Evolutionary conservation across 92 coral and sea anemone genomes (phyloP).

Genomic region (Isaurus tuberculatus): DNA sequence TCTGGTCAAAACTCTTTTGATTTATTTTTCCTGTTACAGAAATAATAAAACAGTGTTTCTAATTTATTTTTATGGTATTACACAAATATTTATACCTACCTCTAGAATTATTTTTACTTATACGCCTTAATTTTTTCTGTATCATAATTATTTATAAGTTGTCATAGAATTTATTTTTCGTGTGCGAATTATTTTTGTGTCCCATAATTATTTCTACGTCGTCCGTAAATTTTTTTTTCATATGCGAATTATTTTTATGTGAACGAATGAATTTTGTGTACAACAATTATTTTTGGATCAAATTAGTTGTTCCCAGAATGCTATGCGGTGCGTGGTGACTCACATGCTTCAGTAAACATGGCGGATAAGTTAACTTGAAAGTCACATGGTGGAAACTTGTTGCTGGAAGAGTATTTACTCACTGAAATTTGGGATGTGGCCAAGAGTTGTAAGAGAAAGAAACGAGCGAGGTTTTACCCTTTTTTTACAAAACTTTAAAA

Average conservation of each 20-base stretch:
- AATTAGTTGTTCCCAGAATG: slow-evolving; percentile 17
- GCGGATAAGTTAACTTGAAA: neutral
- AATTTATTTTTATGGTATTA: neutral
- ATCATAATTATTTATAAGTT: slow-evolving; percentile 32
- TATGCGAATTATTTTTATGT: slow-evolving; percentile 27
- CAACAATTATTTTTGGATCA: slow-evolving; percentile 31
- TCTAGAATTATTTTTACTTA: slow-evolving; percentile 17
- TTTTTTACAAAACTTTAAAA: neutral
- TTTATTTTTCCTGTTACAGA: no score
- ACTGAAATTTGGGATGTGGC: neutral
- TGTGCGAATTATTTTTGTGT: slow-evolving; percentile 20
- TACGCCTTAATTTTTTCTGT: slow-evolving; percentile 31
- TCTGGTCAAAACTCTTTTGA: no score
- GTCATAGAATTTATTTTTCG: slow-evolving; percentile 28
- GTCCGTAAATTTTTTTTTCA: slow-evolving; percentile 33
- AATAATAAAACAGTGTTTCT: no score
- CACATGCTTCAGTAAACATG: slow-evolving; percentile 39
- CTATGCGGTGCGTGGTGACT: slow-evolving; percentile 37
- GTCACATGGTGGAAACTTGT: slow-evolving; percentile 6
- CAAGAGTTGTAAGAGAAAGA: neutral
- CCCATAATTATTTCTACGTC: slow-evolving; percentile 27
- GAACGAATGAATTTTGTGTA: slow-evolving; percentile 27
- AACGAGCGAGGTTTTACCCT: neutral
- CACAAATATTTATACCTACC: slow-evolving; percentile 32
- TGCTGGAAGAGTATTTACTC: slow-evolving; percentile 1